Evolutionary conservation across 2,888 invertebrate species (phyloP).

Genomic region (Mycogona germanica): DNA sequence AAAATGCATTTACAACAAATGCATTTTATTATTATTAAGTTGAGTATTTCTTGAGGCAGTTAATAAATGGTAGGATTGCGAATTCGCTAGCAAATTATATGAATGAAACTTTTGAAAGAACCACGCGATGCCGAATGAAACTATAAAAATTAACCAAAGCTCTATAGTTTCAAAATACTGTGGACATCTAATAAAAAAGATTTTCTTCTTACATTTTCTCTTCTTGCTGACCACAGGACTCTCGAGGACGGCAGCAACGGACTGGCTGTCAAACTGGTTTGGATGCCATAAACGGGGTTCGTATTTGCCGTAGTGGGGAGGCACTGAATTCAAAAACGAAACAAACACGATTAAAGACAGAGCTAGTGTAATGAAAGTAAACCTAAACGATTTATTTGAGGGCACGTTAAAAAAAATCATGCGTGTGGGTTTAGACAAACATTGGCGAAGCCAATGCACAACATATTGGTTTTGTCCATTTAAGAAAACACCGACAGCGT

Average conservation of each 20-base stretch:
- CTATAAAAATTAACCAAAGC: neutral
- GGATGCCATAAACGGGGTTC: neutral
- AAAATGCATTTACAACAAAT: no score
- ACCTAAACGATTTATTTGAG: neutral
- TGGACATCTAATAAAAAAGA: no score
- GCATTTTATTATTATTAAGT: no score
- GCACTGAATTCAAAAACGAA: conserved; percentile 1
- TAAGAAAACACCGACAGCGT: neutral
- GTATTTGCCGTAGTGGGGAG: conserved; percentile 12
- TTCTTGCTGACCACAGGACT: neutral
- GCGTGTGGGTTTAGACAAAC: no score
- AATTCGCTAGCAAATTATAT: no score
- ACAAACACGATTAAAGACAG: neutral
- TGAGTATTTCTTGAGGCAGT: no score
- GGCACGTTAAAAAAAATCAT: no score
- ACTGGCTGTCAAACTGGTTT: neutral
- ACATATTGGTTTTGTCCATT: no score
- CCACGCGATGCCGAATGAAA: no score
- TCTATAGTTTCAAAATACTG: neutral
- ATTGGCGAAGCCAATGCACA: no score
- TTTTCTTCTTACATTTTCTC: conserved; percentile 3
- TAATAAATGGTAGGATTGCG: no score
- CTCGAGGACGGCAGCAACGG: neutral
- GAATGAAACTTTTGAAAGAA: no score
- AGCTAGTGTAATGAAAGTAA: neutral